Conservation (phyloP, 2,113 vertebrate species). For the Paradisaea rubra region DNA sequence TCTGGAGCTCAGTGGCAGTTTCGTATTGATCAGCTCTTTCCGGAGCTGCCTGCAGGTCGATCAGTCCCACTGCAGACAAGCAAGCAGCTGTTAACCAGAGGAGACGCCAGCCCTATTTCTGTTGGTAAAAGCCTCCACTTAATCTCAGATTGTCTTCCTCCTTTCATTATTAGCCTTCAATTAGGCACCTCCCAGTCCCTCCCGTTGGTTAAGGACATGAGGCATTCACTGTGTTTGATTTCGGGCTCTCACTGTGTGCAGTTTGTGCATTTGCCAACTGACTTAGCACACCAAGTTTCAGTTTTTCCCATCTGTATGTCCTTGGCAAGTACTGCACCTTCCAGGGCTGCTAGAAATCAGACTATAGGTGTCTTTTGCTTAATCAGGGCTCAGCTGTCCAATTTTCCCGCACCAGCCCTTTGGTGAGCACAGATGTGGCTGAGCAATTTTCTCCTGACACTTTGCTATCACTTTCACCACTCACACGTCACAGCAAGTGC, state of each 20-base stretch:
- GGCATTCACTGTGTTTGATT: fast-evolving
- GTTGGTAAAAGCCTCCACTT: not conserved
- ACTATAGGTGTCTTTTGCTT: not conserved
- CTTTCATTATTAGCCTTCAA: not conserved
- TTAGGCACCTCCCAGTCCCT: not conserved
- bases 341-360: not conserved
- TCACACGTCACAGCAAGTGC: not conserved
- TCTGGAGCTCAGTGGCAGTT: not conserved
- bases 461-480: not conserved
- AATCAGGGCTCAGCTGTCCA: not conserved
- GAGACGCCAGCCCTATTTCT: not conserved
- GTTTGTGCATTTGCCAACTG: not conserved
- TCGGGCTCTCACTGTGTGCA: not conserved
- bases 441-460: not conserved
- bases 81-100: not conserved
- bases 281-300: not conserved
- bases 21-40: fast-evolving
- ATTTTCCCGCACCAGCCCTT: fast-evolving
- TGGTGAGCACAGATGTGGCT: not conserved
- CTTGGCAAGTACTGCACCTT: not conserved
- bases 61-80: fast-evolving
- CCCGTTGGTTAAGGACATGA: not conserved
- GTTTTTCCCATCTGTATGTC: not conserved
- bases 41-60: not conserved
- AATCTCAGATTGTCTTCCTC: not conserved